phyloP scores from a whole-genome alignment of 2,888 invertebrate genomes.

The Ophion ventricosus region DNA sequence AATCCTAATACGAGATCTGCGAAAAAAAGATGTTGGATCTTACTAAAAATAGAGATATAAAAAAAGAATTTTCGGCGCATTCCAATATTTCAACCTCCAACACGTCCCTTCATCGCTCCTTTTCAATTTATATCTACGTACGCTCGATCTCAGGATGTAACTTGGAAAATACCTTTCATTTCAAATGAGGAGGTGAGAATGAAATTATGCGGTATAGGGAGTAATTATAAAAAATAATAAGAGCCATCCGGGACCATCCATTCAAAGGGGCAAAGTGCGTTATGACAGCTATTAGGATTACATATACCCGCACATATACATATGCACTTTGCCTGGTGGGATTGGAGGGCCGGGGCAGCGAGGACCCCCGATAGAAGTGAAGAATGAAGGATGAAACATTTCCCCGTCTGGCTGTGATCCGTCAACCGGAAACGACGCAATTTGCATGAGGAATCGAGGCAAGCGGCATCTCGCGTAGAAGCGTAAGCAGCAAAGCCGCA shows the following conservation, averaged over 20 bases:
- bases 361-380: conserved; percentile 45
- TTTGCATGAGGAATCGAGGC: conserved; percentile 79
- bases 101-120: neutral
- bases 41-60: neutral
- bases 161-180: conserved; percentile 27
- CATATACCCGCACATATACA: neutral
- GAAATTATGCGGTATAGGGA: conserved; percentile 31
- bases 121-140: neutral
- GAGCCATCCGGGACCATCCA: conserved; percentile 57
- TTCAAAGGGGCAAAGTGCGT: conserved; percentile 40
- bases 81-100: neutral
- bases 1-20: too few species aligned
- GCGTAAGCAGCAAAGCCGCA: conserved; percentile 75
- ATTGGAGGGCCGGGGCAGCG: conserved; percentile 32
- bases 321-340: conserved; percentile 21
- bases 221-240: conserved; percentile 56
- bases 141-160: conserved; percentile 9
- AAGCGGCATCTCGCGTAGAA: conserved; percentile 71
- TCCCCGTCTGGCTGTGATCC: conserved; percentile 78
- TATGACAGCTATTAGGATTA: neutral
- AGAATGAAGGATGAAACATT: conserved; percentile 71
- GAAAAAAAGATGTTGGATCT: neutral
- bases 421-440: conserved; percentile 79
- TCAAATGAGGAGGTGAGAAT: conserved; percentile 36
- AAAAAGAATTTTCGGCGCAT: too few species aligned